A percentile compares a stretch with the other conserved stretches of the same genome.
Evolutionary conservation across 1,140 invertebrate species (phyloP).

Genomic region (Drosophila ficusphila): DNA sequence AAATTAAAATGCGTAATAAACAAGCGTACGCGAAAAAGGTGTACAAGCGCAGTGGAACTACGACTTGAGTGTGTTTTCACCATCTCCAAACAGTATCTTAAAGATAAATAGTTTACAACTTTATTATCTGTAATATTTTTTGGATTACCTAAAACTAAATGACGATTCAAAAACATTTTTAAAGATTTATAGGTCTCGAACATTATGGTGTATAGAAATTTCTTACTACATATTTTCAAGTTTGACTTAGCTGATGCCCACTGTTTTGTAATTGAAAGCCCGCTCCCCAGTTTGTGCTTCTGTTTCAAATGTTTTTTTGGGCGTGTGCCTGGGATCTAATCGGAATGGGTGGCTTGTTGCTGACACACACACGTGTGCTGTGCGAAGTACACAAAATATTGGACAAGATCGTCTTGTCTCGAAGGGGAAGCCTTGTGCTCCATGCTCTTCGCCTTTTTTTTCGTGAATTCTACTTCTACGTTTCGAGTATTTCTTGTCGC

Average conservation of each 20-base stretch:
- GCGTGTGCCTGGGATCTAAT: constrained; percentile 43
- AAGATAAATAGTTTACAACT: too few relatives aligned
- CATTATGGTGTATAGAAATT: too few relatives aligned
- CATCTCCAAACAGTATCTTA: too few relatives aligned
- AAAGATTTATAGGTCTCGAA: too few relatives aligned
- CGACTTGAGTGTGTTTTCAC: too few relatives aligned
- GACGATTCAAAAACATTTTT: too few relatives aligned
- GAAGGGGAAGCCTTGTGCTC: constrained; percentile 32
- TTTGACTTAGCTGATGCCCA: background rate
- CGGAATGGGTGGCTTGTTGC: constrained; percentile 22
- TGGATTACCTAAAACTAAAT: too few relatives aligned
- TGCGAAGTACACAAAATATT: background rate
- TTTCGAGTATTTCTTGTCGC: constrained; percentile 39
- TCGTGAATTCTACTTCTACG: constrained; percentile 29
- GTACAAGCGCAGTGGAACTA: background rate
- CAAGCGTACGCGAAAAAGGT: background rate
- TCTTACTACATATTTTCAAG: background rate
- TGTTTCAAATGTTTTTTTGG: constrained; percentile 12
- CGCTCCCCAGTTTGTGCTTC: constrained; percentile 13
- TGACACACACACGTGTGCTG: constrained; percentile 13
- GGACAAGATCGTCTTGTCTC: constrained; percentile 8
- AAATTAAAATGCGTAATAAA: constrained; percentile 40
- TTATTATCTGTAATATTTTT: too few relatives aligned
- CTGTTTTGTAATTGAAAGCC: constrained; percentile 38
- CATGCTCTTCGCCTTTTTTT: constrained; percentile 11